Evolutionary conservation across 1,140 invertebrate species (phyloP), one percentile per base, ranked within the genome.

Genomic region (Pogonognathellus flavescens): DNA sequence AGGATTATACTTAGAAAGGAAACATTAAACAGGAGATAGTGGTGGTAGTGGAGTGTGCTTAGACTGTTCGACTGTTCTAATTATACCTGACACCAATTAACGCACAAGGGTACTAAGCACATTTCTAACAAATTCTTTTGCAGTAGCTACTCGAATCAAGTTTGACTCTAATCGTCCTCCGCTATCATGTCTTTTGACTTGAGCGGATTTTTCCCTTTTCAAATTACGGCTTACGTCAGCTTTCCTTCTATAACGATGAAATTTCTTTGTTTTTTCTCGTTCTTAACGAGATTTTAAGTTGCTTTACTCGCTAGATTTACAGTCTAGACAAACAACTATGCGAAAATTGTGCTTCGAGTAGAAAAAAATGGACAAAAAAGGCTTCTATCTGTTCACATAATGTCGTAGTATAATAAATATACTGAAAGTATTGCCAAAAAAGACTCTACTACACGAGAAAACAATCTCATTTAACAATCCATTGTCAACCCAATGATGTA

Each of bases 61-160:
- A 41, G 31, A 41, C 31, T 50, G 14, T 76, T 50, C 6, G 80
- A 53, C 53, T 41, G 80, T 41, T 81, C 80, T 81, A 81, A 81
- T 81, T 81, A 81, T 53, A 81, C 20, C 53, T 53, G 50, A 57
- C 53, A 57, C 80, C 53, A 81, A 81, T 55, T 81, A 81, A 81
- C 80, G 80, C 1, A 81, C 80, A 81, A 70, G 14, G 25, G 16
- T 25, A 57, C 20, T 16, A 81, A 55, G 16, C n/a, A 18, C 70
- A 76, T 76, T 76, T 25, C 70, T 76, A 49, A n/a, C 41, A 50
- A 76, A 76, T 76, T 31, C 41, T 31, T 41, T 76, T 50, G 41
- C 70, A 18, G 31, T 41, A 41, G 22, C 62, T 60, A 60, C n/a
- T 60, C 59, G 22, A 60, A 18, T 60, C 59, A 20, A 60, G 22